Evolutionary conservation across 1,140 invertebrate species (phyloP).

Genomic region (Aethina tumida): DNA sequence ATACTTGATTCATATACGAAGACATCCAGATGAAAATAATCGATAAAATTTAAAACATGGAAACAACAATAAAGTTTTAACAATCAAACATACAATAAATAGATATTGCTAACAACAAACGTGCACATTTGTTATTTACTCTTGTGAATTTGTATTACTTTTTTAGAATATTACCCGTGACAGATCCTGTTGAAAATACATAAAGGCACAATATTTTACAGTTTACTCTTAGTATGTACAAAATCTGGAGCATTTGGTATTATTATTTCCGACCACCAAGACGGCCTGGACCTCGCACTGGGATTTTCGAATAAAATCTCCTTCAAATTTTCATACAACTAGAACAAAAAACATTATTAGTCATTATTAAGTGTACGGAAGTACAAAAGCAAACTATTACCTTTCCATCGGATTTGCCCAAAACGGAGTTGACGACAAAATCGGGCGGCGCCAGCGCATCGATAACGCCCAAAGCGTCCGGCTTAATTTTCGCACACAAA

Average conservation of each 20-base stretch:
- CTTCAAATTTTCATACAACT: constrained; percentile 79
- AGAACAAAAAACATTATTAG: constrained; percentile 27
- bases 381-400: constrained; percentile 39
- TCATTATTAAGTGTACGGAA: constrained; percentile 7
- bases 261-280: constrained; percentile 71
- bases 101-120: too few species aligned
- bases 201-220: too few species aligned
- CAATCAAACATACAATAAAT: too few species aligned
- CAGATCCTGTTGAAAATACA: too few species aligned
- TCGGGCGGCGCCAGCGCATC: constrained; percentile 84
- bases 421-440: constrained; percentile 73
- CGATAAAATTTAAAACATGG: too few species aligned
- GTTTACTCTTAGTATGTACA: constrained; percentile 16
- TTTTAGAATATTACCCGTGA: too few species aligned
- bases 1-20: too few species aligned
- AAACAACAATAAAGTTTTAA: too few species aligned
- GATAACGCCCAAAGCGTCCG: constrained; percentile 65
- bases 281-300: constrained; percentile 59
- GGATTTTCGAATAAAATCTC: constrained; percentile 59
- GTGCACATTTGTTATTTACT: too few species aligned
- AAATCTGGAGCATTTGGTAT: constrained; percentile 27
- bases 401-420: constrained; percentile 75
- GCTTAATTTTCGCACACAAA: constrained; percentile 60
- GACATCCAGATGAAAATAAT: too few species aligned
- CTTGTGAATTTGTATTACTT: too few species aligned